Evolutionary conservation across 2,888 invertebrate species (phyloP), one percentile per base, ranked within the genome.

Genomic region (Melanophora roralis): DNA sequence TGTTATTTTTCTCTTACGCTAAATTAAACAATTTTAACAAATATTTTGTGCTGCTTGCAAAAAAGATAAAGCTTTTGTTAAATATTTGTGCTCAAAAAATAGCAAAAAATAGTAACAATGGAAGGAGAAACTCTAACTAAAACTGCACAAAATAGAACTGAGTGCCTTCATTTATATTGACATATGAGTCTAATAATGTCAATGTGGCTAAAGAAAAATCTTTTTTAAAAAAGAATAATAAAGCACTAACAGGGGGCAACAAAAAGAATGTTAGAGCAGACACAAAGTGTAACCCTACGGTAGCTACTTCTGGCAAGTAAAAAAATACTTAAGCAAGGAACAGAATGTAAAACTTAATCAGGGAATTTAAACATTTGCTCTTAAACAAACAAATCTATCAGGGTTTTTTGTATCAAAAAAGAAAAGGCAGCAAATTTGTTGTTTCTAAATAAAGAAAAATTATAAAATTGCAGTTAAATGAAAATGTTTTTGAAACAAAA

Each of bases 21-120:
- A 79, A 79, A 79, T 79, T 79, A 69, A 74, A 71, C 79, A 74
- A 79, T 79, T 79, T 71, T 64, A 75, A 69, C 69, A 78, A 62
- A 76, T 62, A 65, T 59, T 57, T 57, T 75, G 36, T 32, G 32
- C 21, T 62, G 68, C 62, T 69, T 16, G 62, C 32, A 55, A 21
- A 36, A 38, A 34, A 72, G 60, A 77, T 59, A 65, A 76, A 72
- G 51, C 64, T 64, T 76, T 77, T 64, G 55, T 60, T 19, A 64
- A 64, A 55, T 27, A 27, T 57, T 16, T 49, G 5, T 51, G 71
- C 32, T 40, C 32, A 49, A 40, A 40, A 34, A 47, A 51, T 23
- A 23, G 7, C 11, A 1, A 36, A 38, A 6, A 47, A 62, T 55
- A 43, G 21, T 14, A 5, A n/a, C 21, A 47, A 49, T 36, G 36